Base-by-base conservation (phyloP, 2,113 vertebrate genomes). In the Anarhynchus alexandrinus region DNA sequence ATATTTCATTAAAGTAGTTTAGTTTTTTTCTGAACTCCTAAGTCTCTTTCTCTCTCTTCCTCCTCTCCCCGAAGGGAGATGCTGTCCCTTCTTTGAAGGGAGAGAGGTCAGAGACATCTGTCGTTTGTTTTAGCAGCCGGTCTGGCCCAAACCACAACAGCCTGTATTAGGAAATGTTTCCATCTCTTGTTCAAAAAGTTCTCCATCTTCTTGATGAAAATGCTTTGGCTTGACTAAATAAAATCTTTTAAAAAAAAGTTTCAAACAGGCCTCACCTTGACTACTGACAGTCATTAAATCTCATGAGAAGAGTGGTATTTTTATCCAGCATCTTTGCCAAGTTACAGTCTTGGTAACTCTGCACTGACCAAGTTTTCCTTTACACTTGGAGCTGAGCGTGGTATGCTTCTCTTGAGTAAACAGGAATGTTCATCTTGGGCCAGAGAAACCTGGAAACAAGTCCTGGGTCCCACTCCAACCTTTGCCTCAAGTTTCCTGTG, bases 401-500 rank as follows among this genome's bases (percentile, higher is more conserved):
- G 15, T 70, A 42, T 62, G 19, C 27, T 90, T 70, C 83, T 91
- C 66, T 79, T 91, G 81, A 71, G 40, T 88, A 94, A 94, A 94
- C 55, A 89, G 57, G 72, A 93, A 84, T 90, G 91, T 70, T 96
- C 51, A n/a, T 84, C 34, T 12, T 65, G 49, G 58, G 17, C 65
- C 86, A 97, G 77, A 77, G 49, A 80, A 82, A 87, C 43, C 88
- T 96, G 77, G 81, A 94, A 93, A 30, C 14, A 5, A 52, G 34
- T 86, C 27, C 77, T 82, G 61, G 57, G 57, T 94, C 42, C 26
- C 36, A 27, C 43, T 91, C 86, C 94, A 90, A 16, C 11, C 21
- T 89, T 88, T 96, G 77, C 88, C 54, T 95, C 81, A 72, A 82
- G 54, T 92, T 96, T 96, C 70, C 93, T 82, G 57, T 93, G 69